These are phyloP conservation scores for Ivindomyrus marchei DNA, from an alignment of 2,113 vertebrate species.

Conservation along the genomic window DNA sequence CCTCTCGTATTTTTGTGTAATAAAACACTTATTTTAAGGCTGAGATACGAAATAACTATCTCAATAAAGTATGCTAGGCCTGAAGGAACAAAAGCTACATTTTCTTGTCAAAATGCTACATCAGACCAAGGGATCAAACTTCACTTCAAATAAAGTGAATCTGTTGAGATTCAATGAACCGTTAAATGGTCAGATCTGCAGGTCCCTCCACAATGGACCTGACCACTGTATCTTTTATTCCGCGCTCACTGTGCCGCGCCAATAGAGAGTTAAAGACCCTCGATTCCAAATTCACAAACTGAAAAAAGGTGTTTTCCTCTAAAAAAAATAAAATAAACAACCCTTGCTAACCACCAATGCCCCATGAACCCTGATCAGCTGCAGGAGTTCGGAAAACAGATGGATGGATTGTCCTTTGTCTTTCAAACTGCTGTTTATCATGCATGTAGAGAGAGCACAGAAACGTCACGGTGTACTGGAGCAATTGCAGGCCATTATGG, in stretches of 20 bases:
- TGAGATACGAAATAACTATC: not conserved
- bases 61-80: not conserved
- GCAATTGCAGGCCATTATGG: not conserved
- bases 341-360: not conserved
- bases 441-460: not conserved
- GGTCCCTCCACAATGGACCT: not conserved
- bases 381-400: not conserved
- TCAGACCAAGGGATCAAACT: not conserved
- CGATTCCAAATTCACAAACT: not conserved
- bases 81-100: not conserved
- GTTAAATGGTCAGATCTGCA: not conserved
- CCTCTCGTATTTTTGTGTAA: not conserved
- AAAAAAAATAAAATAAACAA: not conserved
- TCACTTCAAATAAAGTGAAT: constrained; percentile 1
- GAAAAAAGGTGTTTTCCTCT: not conserved
- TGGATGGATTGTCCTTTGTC: not conserved
- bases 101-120: not conserved
- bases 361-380: not conserved
- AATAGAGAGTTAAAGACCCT: not conserved
- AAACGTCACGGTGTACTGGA: not conserved
- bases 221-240: not conserved
- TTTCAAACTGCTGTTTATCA: not conserved
- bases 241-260: not conserved
- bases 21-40: not conserved
- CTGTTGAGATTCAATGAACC: not conserved